These are phyloP conservation scores for Artibeus lituratus DNA, from an alignment of 2,797 vertebrate genomes.

Conservation along the genomic window DNA sequence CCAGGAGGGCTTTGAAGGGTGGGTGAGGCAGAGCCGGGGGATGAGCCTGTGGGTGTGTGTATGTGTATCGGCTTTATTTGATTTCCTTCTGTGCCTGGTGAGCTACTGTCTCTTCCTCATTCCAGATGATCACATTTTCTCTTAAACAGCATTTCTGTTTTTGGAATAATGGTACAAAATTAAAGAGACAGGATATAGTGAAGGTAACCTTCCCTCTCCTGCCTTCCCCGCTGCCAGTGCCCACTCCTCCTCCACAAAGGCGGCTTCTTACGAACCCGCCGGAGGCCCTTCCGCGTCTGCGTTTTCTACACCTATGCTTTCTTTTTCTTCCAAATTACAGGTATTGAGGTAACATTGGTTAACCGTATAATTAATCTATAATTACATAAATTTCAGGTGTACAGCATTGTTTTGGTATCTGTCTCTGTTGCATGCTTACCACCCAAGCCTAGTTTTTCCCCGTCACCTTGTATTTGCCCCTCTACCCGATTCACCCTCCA, in stretches of 20 bases:
- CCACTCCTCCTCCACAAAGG: not conserved
- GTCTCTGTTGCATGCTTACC: not conserved
- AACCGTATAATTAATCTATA: not conserved
- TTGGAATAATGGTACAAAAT: conserved; percentile 12
- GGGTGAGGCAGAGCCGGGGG: not conserved
- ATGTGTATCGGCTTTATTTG: not conserved
- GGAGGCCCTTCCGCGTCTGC: not conserved
- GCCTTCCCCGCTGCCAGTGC: not conserved
- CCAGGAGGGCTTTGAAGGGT: not conserved
- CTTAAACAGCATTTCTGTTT: not conserved
- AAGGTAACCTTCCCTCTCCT: not conserved
- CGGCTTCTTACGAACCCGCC: not conserved
- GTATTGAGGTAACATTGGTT: not conserved
- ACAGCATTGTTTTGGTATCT: not conserved
- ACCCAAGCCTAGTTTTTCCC: not conserved
- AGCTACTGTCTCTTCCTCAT: not conserved
- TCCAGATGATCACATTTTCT: not conserved
- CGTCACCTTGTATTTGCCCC: not conserved
- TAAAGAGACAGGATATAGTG: not conserved
- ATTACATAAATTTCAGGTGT: not conserved
- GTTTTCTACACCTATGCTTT: not conserved
- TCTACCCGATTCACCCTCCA: not conserved
- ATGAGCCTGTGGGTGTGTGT: not conserved
- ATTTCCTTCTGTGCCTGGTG: not conserved
- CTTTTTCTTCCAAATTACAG: not conserved